A percentile compares a stretch with the other conserved stretches of the same genome.
phyloP scores from a whole-genome alignment of 92 coral and sea anemone genomes.

The Siderastrea radians region DNA sequence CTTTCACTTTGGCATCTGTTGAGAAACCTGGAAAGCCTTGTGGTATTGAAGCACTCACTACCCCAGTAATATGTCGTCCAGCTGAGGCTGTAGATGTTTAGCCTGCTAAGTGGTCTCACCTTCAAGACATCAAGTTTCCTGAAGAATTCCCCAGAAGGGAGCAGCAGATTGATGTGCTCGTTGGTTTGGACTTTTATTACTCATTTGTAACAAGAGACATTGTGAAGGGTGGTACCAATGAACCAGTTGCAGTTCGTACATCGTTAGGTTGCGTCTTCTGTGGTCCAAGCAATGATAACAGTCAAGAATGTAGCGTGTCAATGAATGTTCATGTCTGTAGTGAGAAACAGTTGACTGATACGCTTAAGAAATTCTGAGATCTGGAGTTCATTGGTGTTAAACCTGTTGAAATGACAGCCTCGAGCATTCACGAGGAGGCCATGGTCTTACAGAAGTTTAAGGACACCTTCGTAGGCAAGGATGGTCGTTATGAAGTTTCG shows the following conservation, averaged over 20 bases:
- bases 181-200: too few species aligned
- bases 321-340: conserved; percentile 34
- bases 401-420: conserved; percentile 23
- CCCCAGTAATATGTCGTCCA: conserved; percentile 38
- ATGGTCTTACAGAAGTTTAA: conserved; percentile 20
- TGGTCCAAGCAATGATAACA: conserved; percentile 38
- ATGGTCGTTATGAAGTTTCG: conserved; percentile 19
- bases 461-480: conserved; percentile 19
- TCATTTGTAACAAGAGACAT: too few species aligned
- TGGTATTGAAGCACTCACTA: conserved; percentile 51
- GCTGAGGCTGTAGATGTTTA: conserved; percentile 30
- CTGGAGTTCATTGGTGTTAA: conserved; percentile 36
- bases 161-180: conserved; percentile 38
- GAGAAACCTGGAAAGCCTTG: conserved; percentile 36
- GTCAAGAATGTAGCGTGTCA: conserved; percentile 19
- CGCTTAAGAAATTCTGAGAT: conserved; percentile 44
- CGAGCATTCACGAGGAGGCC: conserved; percentile 1
- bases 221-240: conserved; percentile 37
- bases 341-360: conserved; percentile 51
- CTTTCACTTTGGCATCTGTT: conserved; percentile 49
- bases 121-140: conserved; percentile 51
- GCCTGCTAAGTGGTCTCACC: conserved; percentile 34
- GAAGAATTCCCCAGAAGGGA: conserved; percentile 44
- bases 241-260: conserved; percentile 45
- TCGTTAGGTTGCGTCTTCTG: conserved; percentile 51